Base-by-base conservation (phyloP, 2,888 invertebrate species). In the Tineola bisselliella region DNA sequence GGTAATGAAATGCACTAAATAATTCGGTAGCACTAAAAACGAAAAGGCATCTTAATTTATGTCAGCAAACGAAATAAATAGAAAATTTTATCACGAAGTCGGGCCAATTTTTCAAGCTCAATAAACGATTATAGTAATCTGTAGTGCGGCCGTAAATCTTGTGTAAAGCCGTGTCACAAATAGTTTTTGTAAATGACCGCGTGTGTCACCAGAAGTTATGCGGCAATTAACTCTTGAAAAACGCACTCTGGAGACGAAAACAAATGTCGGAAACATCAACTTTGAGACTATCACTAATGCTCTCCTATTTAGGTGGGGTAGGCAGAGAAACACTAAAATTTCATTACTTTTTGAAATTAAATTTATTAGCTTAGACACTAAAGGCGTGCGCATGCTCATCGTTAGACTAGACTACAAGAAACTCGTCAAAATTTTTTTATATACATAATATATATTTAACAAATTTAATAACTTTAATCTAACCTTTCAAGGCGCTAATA, bases 151-250 rank as follows among this genome's bases (percentile, higher is more conserved):
- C 3, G n/a, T 33, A 58, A 31, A 30, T 58, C 58, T 33, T n/a
- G 58, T 3, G 19, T 56, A 33, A 58, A 58, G 31, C 58, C 58
- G 31, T 58, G 15, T 33, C 58, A 58, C 58, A 58, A 58, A 58
- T 33, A 13, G 48, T 60, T 60, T 60, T 60, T 25, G 60, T 30
- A 44, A 44, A 19, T 43, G 58, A 58, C 60, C 48, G 48, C 44
- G 43, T 15, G 13, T 30, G 48, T 31, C 60, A 48, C 44, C 60
- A 64, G 62, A 62, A 62, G 15, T 77, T 79, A 81, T 81, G 76
- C 69, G 69, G 76, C 78, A 82, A 84, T 84, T 82, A 84, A 77
- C 72, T 67, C 65, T 69, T 72, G 75, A 78, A 81, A 81, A 83
- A 61, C 81, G 79, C 81, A 78, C 69, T 67, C 66, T 67, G 66